A percentile compares a stretch with the other conserved stretches of the same genome.
phyloP scores from a whole-genome alignment of 1,140 invertebrate genomes.

The Drosophila pseudoobscura region DNA sequence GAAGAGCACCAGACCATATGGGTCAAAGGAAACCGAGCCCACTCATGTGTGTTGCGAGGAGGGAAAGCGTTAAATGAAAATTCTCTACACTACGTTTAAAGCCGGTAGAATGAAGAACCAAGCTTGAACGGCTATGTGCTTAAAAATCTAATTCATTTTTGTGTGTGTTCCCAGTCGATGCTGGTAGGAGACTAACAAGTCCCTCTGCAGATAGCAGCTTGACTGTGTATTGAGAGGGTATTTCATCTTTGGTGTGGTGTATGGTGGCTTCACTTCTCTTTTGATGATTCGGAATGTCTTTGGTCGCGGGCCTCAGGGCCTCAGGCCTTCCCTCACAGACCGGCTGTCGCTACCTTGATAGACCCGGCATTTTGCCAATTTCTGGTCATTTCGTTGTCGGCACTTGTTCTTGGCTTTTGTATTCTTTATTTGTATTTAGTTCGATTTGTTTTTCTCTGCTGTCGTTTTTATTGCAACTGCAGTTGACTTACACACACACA shows the following conservation, averaged over 20 bases:
- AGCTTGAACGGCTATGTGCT: too few species aligned
- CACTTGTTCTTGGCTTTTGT: conserved; percentile 42
- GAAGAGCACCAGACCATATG: too few species aligned
- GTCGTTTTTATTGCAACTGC: conserved; percentile 68
- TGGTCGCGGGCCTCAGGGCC: neutral
- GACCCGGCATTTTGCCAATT: conserved; percentile 40
- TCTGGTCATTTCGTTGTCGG: conserved; percentile 59
- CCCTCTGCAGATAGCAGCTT: too few species aligned
- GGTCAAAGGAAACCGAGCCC: too few species aligned
- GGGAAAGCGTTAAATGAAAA: too few species aligned
- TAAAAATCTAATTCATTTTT: too few species aligned
- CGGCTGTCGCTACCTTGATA: conserved; percentile 16
- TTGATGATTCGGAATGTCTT: conserved; percentile 6
- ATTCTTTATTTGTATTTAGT: conserved; percentile 22
- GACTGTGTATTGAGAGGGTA: neutral
- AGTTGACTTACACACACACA: conserved; percentile 57
- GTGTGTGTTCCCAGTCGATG: too few species aligned
- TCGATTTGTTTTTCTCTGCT: conserved; percentile 37
- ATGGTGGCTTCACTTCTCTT: neutral
- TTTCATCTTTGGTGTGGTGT: neutral
- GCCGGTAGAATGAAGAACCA: too few species aligned
- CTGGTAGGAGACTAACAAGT: too few species aligned
- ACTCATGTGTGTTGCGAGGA: too few species aligned
- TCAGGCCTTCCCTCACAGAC: conserved; percentile 2
- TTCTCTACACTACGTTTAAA: too few species aligned